Evolutionary conservation across 2,888 invertebrate genomes (phyloP).

Genomic region (Nephrotoma flavescens): DNA sequence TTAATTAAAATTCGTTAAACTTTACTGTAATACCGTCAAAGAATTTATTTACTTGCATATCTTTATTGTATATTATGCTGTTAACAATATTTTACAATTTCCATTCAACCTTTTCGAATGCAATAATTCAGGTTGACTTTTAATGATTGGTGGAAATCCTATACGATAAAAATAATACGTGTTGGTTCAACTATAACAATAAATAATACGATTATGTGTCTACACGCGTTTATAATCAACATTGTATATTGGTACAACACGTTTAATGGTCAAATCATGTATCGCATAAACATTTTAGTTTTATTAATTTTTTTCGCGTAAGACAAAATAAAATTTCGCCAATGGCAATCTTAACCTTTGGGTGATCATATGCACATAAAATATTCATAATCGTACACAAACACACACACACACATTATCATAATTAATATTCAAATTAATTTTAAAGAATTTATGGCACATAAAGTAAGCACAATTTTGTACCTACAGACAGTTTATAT

Average conservation of each 20-base stretch:
- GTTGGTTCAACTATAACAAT: background rate
- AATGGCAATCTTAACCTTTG: background rate
- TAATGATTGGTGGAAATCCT: background rate
- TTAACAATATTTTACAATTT: background rate
- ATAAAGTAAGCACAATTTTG: background rate
- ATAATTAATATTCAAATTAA: background rate
- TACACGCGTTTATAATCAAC: background rate
- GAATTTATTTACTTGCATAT: background rate
- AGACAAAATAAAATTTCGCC: background rate
- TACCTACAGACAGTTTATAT: background rate
- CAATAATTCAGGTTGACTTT: background rate
- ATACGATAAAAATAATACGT: background rate
- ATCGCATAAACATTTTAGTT: background rate
- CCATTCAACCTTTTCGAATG: background rate
- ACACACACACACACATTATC: background rate
- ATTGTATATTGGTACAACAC: background rate
- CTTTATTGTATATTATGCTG: background rate
- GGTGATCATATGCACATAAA: background rate
- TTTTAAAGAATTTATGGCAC: background rate
- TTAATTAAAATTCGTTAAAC: background rate
- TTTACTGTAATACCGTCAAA: background rate
- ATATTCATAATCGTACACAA: background rate
- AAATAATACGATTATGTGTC: background rate
- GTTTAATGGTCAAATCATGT: background rate
- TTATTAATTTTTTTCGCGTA: background rate